A percentile compares a stretch with the other conserved stretches of the same genome.
These are phyloP conservation scores for Gonocerus acuteangulatus DNA, from an alignment of 2,888 invertebrate species.

Conservation along the genomic window DNA sequence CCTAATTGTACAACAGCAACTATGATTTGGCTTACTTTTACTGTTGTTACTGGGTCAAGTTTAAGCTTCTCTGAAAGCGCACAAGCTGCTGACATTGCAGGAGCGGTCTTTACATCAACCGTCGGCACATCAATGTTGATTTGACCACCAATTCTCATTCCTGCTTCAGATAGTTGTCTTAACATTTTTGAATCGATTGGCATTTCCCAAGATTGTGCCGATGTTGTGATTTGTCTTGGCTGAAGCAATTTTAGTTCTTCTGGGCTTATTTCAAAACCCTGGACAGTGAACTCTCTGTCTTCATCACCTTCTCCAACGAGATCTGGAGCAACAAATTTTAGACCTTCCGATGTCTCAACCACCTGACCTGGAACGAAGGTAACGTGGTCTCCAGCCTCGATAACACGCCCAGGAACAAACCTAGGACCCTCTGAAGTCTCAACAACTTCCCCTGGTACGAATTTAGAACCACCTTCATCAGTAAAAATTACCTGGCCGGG, in stretches of 20 bases:
- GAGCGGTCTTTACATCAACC: conserved; percentile 50
- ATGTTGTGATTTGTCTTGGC: conserved; percentile 42
- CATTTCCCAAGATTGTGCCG: conserved; percentile 52
- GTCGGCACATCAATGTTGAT: conserved; percentile 54
- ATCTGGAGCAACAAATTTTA: conserved; percentile 61
- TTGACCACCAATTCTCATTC: conserved; percentile 59
- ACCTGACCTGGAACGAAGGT: conserved; percentile 49
- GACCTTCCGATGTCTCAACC: conserved; percentile 48
- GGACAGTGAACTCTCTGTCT: conserved; percentile 59
- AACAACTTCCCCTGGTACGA: conserved; percentile 63
- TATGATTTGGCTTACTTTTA: conserved; percentile 46
- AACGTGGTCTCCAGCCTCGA: conserved; percentile 46
- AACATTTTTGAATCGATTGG: conserved; percentile 59
- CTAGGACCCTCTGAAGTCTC: conserved; percentile 61
- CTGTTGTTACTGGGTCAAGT: conserved; percentile 43
- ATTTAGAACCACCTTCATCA: conserved; percentile 53
- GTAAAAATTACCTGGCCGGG: conserved; percentile 67
- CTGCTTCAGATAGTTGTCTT: conserved; percentile 58
- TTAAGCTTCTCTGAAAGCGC: conserved; percentile 42
- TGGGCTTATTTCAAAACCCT: conserved; percentile 55
- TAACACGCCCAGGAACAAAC: conserved; percentile 50
- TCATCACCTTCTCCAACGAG: conserved; percentile 57
- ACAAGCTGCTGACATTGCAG: conserved; percentile 41
- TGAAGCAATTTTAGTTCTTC: conserved; percentile 47
- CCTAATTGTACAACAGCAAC: conserved; percentile 40